A percentile compares a stretch with the other conserved stretches of the same genome.
Evolutionary conservation across 2,888 invertebrate species (phyloP).

Genomic region (Hofmannophila pseudospretella): DNA sequence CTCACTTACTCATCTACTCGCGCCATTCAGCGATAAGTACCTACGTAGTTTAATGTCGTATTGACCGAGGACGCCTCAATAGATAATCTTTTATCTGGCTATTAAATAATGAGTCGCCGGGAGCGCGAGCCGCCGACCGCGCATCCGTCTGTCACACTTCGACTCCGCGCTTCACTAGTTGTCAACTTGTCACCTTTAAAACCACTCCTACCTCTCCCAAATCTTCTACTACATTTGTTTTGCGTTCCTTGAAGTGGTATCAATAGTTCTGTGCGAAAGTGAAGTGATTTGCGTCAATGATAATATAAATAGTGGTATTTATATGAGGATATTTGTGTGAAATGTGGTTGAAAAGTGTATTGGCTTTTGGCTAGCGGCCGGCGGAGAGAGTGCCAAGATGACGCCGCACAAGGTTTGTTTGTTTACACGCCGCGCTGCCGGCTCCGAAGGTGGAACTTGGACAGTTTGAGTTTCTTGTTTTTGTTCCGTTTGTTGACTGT

Average conservation of each 20-base stretch:
- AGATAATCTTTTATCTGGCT: slow-evolving; percentile 73
- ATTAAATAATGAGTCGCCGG: slow-evolving; percentile 65
- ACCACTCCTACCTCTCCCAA: not conserved
- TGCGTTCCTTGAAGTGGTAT: not conserved
- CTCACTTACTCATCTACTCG: slow-evolving; percentile 15
- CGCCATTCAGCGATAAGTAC: slow-evolving; percentile 43
- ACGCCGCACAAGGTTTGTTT: slow-evolving; percentile 23
- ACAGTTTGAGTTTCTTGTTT: not conserved
- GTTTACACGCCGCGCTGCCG: slow-evolving; percentile 2
- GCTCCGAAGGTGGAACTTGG: not conserved
- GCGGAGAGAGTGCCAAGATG: slow-evolving; percentile 54
- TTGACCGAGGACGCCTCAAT: slow-evolving; percentile 64
- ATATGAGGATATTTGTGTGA: slow-evolving; percentile 17
- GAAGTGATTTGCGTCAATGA: not conserved
- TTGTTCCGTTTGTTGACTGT: not conserved
- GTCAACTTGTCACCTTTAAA: not conserved
- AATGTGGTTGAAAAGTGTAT: slow-evolving; percentile 36
- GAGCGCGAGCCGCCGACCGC: slow-evolving; percentile 25
- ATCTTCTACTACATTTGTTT: not conserved
- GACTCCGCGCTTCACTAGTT: not conserved
- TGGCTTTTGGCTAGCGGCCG: slow-evolving; percentile 40
- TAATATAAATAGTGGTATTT: slow-evolving; percentile 1
- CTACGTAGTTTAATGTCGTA: slow-evolving; percentile 52
- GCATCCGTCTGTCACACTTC: not conserved
- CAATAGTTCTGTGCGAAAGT: not conserved